Evolutionary conservation across 2,888 invertebrate genomes (phyloP), one percentile per base, ranked within the genome.

Genomic region (Pollenia griseotomentosa): DNA sequence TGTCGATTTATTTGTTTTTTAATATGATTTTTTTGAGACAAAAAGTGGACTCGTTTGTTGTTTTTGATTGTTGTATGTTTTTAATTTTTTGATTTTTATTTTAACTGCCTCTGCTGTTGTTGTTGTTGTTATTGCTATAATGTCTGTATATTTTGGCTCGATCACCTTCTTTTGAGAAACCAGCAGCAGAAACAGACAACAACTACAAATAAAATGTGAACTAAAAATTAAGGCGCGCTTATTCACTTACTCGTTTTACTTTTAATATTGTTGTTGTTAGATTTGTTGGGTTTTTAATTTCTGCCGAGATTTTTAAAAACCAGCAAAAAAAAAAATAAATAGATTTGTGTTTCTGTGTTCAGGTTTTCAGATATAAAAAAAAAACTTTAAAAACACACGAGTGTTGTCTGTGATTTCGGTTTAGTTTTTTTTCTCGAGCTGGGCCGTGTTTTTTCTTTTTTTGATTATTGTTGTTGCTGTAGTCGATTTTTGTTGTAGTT

Each of bases 161-260:
- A 88, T 87, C 79, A 86, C 85, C 88, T 88, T 88, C 84, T 88
- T 87, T 85, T 77, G 48, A 73, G 12, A n/a, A 33, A 78, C 57
- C 63, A 66, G 66, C 57, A 51, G 61, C 73, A 57, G n/a, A 59
- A 61, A 59, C 73, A 40, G 3, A 33, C 40, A 51, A 68, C 59
- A 73, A 68, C 74, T 12, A 65, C 48, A 75, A 33, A 7, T 14
- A 48, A 40, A 55, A 73, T 65, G 2, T 81, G 10, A 53, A 81
- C 44, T 48, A 53, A 77, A 81, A 87, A 51, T 87, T 84, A 81
- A 84, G 87, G 87, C 81, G 83, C 83, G 84, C 81, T 87, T 87
- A 65, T 68, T 42, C 48, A 51, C 19, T 11, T 57, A 42, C 14
- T 44, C 5, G 8, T 75, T 57, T 11, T 42, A 6, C n/a, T 46